These are phyloP conservation scores for Apamea anceps DNA, from an alignment of 2,888 invertebrate genomes.

Conservation along the genomic window DNA sequence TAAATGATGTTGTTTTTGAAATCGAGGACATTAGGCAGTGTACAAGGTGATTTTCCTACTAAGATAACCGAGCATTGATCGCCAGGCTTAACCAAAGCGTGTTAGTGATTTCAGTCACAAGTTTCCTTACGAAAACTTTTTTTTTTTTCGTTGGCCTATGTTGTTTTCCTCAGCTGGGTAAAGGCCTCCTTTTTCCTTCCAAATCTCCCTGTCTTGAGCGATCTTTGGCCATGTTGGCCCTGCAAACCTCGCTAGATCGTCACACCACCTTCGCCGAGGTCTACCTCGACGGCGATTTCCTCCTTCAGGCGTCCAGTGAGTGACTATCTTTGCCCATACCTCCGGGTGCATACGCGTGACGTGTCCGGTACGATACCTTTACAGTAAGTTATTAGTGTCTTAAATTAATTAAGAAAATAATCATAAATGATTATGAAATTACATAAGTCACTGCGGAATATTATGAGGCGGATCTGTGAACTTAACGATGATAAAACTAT, in stretches of 20 bases:
- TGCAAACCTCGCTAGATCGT: too few relatives aligned
- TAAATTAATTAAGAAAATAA: neutral
- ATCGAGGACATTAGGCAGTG: neutral
- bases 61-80: neutral
- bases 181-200: too few relatives aligned
- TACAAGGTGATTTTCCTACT: neutral
- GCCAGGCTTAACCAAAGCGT: neutral
- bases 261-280: too few relatives aligned
- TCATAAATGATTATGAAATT: neutral
- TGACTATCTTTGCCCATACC: too few relatives aligned
- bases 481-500: neutral
- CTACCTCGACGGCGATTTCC: too few relatives aligned
- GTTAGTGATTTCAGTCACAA: neutral
- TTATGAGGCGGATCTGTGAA: neutral
- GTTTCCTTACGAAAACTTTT: neutral
- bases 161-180: too few relatives aligned
- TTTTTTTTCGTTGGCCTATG: too few relatives aligned
- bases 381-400: neutral
- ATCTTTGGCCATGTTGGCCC: too few relatives aligned
- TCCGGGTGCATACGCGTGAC: too few relatives aligned
- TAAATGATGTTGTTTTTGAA: neutral
- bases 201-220: too few relatives aligned
- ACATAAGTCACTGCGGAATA: neutral
- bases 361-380: neutral
- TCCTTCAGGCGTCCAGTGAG: too few relatives aligned